Evolutionary conservation across 2,113 vertebrate genomes (phyloP).

Genomic region (Tautogolabrus adspersus): DNA sequence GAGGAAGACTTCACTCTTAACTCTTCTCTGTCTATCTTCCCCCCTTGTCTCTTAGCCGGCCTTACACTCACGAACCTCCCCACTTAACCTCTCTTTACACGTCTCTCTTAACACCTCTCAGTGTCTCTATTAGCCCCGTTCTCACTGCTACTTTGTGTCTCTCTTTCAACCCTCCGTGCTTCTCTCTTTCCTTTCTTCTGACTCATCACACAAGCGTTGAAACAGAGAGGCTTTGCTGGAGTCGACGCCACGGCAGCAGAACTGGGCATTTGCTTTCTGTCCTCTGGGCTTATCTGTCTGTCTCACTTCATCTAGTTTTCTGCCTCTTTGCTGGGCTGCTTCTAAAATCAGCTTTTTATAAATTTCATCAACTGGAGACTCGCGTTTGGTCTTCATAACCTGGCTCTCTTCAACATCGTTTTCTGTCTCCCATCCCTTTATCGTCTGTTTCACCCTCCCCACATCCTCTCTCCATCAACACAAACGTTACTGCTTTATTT

Average conservation of each 20-base stretch:
- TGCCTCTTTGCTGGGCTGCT: slow-evolving; percentile 14
- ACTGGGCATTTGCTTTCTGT: slow-evolving; percentile 35
- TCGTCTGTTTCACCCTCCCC: slow-evolving; percentile 37
- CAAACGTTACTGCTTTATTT: slow-evolving; percentile 22
- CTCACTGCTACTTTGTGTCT: slow-evolving; percentile 2
- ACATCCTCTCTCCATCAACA: slow-evolving; percentile 33
- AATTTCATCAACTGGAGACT: slow-evolving; percentile 35
- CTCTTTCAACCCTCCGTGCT: not conserved
- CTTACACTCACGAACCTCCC: slow-evolving; percentile 5
- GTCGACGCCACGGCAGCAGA: slow-evolving; percentile 12
- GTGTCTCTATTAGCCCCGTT: slow-evolving; percentile 38
- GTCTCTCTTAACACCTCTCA: slow-evolving; percentile 45
- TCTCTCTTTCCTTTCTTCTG: slow-evolving; percentile 15
- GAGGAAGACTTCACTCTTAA: slow-evolving; percentile 39
- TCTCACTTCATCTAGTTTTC: slow-evolving; percentile 46
- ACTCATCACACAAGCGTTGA: slow-evolving; percentile 56
- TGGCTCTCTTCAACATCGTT: slow-evolving; percentile 5
- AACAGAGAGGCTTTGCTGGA: slow-evolving; percentile 51
- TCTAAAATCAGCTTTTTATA: slow-evolving; percentile 35
- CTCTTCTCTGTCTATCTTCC: slow-evolving; percentile 34
- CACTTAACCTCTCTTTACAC: slow-evolving; percentile 57
- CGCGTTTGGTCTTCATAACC: slow-evolving; percentile 25
- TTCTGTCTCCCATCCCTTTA: slow-evolving; percentile 16
- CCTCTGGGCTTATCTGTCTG: slow-evolving; percentile 47
- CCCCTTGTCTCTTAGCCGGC: slow-evolving; percentile 35